A percentile compares a stretch with the other conserved stretches of the same genome.
These are phyloP conservation scores for Orthonyx spaldingii DNA, from an alignment of 2,113 vertebrate genomes.

Conservation along the genomic window DNA sequence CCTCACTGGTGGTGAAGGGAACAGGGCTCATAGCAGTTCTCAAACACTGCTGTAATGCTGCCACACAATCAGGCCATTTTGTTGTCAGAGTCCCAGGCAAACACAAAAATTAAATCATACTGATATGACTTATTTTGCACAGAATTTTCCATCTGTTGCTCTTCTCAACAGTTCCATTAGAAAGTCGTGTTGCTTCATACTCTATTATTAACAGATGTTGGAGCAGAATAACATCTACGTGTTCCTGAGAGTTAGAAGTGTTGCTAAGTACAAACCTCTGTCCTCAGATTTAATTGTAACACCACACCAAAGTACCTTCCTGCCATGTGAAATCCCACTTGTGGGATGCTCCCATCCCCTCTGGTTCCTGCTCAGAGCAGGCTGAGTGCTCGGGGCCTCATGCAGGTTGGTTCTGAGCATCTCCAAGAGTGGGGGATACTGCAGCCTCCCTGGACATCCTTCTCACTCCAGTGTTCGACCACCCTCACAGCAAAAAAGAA, in stretches of 20 bases:
- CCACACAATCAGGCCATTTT: neutral
- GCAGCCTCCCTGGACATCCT: neutral
- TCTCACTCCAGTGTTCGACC: fast-evolving
- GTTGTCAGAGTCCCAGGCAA: neutral
- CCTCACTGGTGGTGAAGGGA: neutral
- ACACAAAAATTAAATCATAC: neutral
- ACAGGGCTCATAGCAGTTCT: neutral
- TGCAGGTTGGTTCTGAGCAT: neutral
- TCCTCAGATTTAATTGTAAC: neutral
- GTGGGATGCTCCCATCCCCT: neutral
- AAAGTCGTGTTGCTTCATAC: neutral
- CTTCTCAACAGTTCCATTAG: neutral
- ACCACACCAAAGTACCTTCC: neutral
- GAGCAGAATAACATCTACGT: neutral
- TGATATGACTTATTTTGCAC: conserved; percentile 2
- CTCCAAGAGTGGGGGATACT: neutral
- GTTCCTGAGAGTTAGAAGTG: neutral
- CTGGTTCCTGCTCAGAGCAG: neutral
- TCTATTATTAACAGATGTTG: conserved; percentile 26
- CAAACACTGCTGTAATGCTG: neutral
- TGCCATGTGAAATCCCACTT: neutral
- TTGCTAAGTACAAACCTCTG: neutral
- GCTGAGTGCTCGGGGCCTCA: neutral
- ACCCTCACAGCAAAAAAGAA: neutral
- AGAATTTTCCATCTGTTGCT: conserved; percentile 17